Base-by-base conservation (phyloP, 1,140 invertebrate species). In the Stenopsyche tienmushanensis region DNA sequence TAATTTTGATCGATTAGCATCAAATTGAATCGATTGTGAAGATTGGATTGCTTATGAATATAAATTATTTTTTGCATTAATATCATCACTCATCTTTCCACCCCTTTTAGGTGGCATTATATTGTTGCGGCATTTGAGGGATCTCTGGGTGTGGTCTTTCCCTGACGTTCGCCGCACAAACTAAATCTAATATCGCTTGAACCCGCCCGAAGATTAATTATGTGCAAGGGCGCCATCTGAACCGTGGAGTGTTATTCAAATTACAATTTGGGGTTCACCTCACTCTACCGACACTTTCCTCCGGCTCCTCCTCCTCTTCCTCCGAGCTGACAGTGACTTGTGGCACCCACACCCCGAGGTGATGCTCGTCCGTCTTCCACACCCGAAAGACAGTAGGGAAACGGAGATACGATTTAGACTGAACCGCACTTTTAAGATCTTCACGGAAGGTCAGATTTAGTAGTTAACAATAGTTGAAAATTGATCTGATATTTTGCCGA, bases 171-270 rank as follows among this genome's bases (percentile, higher is more conserved):
- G 20, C 23, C 18, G 44, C n/a, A n/a, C 58, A 44, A 53, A 67
- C 34, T 69, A 49, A 62, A 69, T 69, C 63, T 65, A 69, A 69
- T 69, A 69, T 62, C 67, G 67, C 49, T 68, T 50, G 57, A 62
- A 44, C 54, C 63, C 53, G 34, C 41, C 45, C 29, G 54, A 54
- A 69, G 67, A 69, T 69, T 69, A 69, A 69, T 69, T 69, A 69
- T 69, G 67, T 69, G 67, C 67, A 69, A 65, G 62, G 67, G 63
- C 62, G 63, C 34, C 63, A 69, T 69, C 63, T 65, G 67, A 69
- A 69, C 67, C 58, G 49, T 57, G 45, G 55, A 65, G 67, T 65
- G 67, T 65, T 69, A 69, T 69, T 69, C 67, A 69, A 69, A 69
- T 69, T 69, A 65, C 62, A 45, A 63, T 69, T 65, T 65, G 62